Evolutionary conservation across 2,888 invertebrate species (phyloP).

Genomic region (Gibbula magus): DNA sequence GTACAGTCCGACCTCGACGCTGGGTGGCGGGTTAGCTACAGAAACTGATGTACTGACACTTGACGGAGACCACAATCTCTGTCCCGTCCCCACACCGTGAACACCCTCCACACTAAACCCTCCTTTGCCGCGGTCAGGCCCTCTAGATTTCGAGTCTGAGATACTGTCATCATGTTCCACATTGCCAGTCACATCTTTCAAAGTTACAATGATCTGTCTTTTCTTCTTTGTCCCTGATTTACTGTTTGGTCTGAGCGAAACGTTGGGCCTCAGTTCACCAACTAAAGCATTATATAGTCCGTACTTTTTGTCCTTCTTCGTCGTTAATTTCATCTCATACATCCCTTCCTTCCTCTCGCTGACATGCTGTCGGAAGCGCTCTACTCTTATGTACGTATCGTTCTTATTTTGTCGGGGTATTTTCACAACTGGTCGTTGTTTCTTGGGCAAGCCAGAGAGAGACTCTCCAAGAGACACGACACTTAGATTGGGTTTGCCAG

Average conservation of each 20-base stretch:
- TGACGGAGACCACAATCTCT: neutral
- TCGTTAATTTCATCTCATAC: neutral
- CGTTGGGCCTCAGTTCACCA: neutral
- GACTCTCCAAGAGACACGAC: conserved; percentile 43
- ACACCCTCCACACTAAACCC: neutral
- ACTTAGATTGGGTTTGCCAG: conserved; percentile 31
- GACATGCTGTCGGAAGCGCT: neutral
- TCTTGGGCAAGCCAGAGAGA: neutral
- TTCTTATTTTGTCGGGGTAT: neutral
- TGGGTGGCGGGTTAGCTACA: conserved; percentile 12
- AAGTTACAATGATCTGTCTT: neutral
- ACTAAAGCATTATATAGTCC: neutral
- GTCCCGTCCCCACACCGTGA: neutral
- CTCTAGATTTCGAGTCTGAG: neutral
- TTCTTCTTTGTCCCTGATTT: neutral
- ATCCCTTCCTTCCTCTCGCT: neutral
- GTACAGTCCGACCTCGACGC: neutral
- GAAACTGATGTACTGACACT: conserved; percentile 11
- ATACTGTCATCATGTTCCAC: neutral
- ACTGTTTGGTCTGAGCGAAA: neutral
- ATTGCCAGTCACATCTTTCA: neutral
- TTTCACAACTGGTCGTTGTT: neutral
- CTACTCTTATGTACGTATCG: neutral
- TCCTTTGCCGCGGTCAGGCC: neutral
- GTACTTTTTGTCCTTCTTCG: neutral